Evolutionary conservation across 2,797 vertebrate species (phyloP).

Genomic region (Limosa lapponica): DNA sequence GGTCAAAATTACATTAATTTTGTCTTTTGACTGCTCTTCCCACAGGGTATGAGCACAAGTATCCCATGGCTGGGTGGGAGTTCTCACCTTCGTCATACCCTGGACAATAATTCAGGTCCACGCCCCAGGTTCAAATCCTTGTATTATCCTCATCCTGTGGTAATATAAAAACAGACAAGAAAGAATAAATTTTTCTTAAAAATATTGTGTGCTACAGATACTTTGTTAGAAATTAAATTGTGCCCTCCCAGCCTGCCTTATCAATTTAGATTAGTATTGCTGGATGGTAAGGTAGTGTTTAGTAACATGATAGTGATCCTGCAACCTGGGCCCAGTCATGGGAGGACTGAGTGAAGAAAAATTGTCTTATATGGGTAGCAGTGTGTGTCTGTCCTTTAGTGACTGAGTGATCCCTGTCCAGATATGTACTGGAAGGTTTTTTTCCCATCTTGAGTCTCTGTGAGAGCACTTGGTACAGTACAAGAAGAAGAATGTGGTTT

Average conservation of each 20-base stretch:
- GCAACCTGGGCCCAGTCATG: fast-evolving
- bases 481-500: not conserved
- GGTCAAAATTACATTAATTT: not conserved
- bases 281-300: not conserved
- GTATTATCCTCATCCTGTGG: not conserved
- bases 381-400: not conserved
- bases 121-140: not conserved
- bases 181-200: not conserved
- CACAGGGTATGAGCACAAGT: not conserved
- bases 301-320: not conserved
- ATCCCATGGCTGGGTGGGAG: not conserved
- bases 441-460: not conserved
- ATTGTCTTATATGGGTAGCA: not conserved
- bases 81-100: not conserved
- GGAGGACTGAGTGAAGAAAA: not conserved
- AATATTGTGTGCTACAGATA: not conserved
- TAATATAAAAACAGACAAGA: not conserved
- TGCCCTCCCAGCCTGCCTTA: fast-evolving
- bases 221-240: not conserved
- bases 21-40: not conserved
- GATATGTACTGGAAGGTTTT: not conserved
- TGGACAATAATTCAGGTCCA: not conserved
- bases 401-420: not conserved
- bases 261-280: not conserved
- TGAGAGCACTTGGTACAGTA: not conserved